phyloP scores from a whole-genome alignment of 1,140 invertebrate species.

The Drosophila sp. region DNA sequence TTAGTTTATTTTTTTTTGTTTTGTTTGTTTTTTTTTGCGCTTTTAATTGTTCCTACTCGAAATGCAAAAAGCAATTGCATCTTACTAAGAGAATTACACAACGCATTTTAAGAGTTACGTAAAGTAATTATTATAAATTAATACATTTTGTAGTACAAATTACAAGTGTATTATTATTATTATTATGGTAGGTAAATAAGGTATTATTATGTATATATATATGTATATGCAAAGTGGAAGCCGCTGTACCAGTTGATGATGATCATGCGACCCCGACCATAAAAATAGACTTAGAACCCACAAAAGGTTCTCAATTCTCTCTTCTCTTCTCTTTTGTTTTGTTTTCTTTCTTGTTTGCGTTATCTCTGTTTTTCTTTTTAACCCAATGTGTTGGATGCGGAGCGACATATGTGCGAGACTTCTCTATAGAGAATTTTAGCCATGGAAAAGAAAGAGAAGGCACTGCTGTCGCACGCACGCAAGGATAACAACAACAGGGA shows the following conservation, averaged over 20 bases:
- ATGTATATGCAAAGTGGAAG: slow-evolving; percentile 9
- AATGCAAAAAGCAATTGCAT: slow-evolving; percentile 9
- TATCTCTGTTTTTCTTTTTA: background rate
- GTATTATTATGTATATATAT: background rate
- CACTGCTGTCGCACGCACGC: background rate
- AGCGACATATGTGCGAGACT: background rate
- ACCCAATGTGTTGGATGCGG: background rate
- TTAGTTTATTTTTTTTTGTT: background rate
- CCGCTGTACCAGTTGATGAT: slow-evolving; percentile 8
- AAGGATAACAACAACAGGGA: no score
- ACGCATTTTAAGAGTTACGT: slow-evolving; percentile 13
- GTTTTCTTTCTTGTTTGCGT: background rate
- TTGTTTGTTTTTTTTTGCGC: slow-evolving; percentile 3
- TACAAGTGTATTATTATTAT: slow-evolving; percentile 2
- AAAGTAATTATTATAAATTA: slow-evolving; percentile 14
- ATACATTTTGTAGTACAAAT: slow-evolving; percentile 9
- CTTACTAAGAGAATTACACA: slow-evolving; percentile 11
- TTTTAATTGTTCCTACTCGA: slow-evolving; percentile 11
- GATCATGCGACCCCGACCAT: slow-evolving; percentile 5
- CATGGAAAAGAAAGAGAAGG: slow-evolving; percentile 8
- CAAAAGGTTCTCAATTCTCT: background rate
- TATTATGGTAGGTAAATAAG: slow-evolving; percentile 10
- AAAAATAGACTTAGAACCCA: slow-evolving; percentile 7
- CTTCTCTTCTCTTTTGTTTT: background rate
- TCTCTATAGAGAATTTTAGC: background rate